Base-by-base conservation (phyloP, 2,113 vertebrate genomes). In the Hymenochirus boettgeri region DNA sequence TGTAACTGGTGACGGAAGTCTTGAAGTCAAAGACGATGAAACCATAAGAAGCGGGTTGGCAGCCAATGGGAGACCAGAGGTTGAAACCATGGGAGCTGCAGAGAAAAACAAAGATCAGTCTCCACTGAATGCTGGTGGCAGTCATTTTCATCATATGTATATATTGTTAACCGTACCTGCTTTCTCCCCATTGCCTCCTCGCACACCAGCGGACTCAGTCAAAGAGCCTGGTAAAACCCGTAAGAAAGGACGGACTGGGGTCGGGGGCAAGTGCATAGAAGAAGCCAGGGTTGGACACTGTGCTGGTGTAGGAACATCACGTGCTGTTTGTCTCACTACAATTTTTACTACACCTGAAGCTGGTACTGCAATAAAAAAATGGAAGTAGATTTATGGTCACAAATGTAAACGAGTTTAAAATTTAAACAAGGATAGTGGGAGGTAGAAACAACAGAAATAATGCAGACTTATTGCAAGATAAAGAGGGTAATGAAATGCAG, bases 281-380 rank as follows among this genome's bases (percentile, higher is more conserved):
- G 79, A 74, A 2, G 74, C 77, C 55, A 77, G 75, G 1, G 74
- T 76, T 17, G 78, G 76, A 18, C 55, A 46, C 12, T 33, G 54
- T 35, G 77, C 67, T 50, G 83, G 37, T 39, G 72, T 70, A 53
- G 81, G 33, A 51, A 86, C 85, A 42, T 95, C 93, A 76, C 93
- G 92, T 74, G 89, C 86, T 64, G 91, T 77, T 59, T 85, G 79
- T 65, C 92, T 91, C 37, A 93, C 90, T 61, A 95, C 91, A 35
- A 95, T 93, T 77, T 94, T 95, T 83, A 94, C 92, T 75, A 95
- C 91, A 7, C 93, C 92, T 5, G 3, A 88, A n/a, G n/a, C n/a
- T 87, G 78, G 88, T 10, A 45, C 51, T 29, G 35, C 9, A 13
- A 19, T 11, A 56, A 12, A 47, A n/a, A n/a, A n/a, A n/a, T n/a